These are phyloP conservation scores for Drosophila gunungcola DNA, from an alignment of 1,140 invertebrate genomes.

Conservation along the genomic window DNA sequence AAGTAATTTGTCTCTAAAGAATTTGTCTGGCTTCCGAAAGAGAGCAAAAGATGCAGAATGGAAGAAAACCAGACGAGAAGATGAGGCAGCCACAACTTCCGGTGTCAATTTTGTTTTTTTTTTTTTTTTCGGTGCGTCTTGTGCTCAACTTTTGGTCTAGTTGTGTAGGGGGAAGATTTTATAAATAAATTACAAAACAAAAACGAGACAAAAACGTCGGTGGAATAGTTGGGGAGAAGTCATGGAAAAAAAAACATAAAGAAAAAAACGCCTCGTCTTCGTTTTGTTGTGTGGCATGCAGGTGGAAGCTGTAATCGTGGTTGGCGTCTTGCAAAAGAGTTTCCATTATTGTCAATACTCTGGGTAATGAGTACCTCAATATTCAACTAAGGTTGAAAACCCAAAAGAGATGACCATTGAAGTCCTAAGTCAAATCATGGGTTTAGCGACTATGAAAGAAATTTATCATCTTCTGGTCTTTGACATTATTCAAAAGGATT, in stretches of 20 bases:
- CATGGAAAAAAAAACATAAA: conserved; percentile 17
- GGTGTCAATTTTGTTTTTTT: conserved; percentile 64
- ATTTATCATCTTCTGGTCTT: not conserved
- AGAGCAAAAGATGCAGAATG: conserved; percentile 30
- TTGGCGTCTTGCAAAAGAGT: conserved; percentile 77
- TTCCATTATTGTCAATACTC: conserved; percentile 43
- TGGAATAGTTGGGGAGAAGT: conserved; percentile 42
- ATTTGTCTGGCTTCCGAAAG: conserved; percentile 57
- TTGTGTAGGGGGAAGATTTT: conserved; percentile 69
- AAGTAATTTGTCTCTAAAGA: conserved; percentile 76
- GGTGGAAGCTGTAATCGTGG: conserved; percentile 72
- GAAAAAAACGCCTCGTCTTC: conserved; percentile 53
- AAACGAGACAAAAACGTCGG: conserved; percentile 36
- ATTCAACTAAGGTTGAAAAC: not conserved
- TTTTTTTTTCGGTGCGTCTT: conserved; percentile 38
- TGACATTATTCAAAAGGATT: too few species aligned
- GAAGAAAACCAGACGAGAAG: conserved; percentile 18
- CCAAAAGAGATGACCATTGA: too few species aligned
- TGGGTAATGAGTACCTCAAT: not conserved
- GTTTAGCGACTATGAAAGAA: not conserved
- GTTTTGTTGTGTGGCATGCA: conserved; percentile 49
- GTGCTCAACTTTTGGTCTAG: conserved; percentile 49
- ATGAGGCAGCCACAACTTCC: conserved; percentile 77
- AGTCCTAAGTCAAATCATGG: too few species aligned
- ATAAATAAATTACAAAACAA: conserved; percentile 74